These are phyloP conservation scores for Blennius ocellaris DNA, from an alignment of 2,113 vertebrate species.

Conservation along the genomic window DNA sequence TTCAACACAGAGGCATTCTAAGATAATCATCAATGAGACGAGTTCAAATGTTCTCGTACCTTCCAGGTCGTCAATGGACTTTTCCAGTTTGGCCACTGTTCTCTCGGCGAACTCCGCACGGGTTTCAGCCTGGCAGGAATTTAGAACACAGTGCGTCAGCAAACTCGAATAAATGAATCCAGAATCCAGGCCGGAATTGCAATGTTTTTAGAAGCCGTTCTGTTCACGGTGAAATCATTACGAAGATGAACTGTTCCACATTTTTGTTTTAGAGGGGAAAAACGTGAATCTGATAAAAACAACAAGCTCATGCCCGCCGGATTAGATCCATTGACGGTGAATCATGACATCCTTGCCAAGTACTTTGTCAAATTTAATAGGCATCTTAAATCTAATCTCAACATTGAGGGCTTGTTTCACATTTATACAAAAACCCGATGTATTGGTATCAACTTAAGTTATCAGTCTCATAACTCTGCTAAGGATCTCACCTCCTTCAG, in stretches of 20 bases:
- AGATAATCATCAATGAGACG: too few relatives aligned
- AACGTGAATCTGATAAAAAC: neutral
- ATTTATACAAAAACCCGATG: neutral
- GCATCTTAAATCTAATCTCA: neutral
- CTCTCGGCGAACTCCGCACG: slow-evolving; percentile 98
- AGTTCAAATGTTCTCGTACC: slow-evolving; percentile 81
- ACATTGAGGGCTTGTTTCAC: neutral
- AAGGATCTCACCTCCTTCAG: slow-evolving; percentile 91
- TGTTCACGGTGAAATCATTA: too few relatives aligned
- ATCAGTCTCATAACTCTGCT: neutral
- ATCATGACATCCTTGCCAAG: too few relatives aligned
- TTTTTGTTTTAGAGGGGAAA: neutral
- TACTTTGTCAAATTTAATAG: too few relatives aligned
- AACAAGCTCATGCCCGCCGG: neutral
- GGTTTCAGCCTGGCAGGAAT: slow-evolving; percentile 91
- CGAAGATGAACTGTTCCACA: neutral
- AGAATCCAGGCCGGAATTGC: neutral
- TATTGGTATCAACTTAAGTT: neutral
- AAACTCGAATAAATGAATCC: slow-evolving; percentile 7
- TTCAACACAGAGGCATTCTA: neutral
- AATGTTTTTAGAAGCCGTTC: too few relatives aligned
- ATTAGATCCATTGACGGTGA: too few relatives aligned
- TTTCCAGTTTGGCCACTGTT: slow-evolving; percentile 98
- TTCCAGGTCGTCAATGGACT: slow-evolving; percentile 98
- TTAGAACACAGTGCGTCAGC: slow-evolving; percentile 39